Evolutionary conservation across 2,113 vertebrate species (phyloP).

Genomic region (Cepphus grylle): DNA sequence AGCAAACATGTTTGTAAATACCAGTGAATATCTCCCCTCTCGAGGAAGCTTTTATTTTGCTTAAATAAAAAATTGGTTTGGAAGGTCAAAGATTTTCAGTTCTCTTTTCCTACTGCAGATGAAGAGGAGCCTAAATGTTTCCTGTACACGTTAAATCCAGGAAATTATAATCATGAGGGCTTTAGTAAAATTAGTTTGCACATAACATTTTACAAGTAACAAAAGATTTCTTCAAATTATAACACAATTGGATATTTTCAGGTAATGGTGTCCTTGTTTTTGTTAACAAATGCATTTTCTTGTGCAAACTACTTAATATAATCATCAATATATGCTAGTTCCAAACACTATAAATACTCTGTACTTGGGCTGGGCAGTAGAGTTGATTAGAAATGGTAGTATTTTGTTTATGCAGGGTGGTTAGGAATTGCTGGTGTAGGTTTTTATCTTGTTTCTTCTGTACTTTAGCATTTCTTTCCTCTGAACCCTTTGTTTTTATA

Average conservation of each 20-base stretch:
- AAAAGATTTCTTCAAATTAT: background rate
- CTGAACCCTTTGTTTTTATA: background rate
- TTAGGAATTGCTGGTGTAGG: background rate
- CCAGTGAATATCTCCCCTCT: background rate
- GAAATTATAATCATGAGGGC: rapidly evolving
- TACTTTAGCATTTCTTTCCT: background rate
- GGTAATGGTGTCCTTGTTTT: background rate
- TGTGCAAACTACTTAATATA: background rate
- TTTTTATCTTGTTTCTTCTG: background rate
- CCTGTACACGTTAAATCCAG: background rate
- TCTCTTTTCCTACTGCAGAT: background rate
- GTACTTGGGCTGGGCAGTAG: background rate
- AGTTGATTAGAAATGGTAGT: background rate
- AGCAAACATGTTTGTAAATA: background rate
- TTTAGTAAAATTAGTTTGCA: background rate
- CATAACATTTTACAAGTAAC: background rate
- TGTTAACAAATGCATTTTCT: background rate
- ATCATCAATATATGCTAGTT: background rate
- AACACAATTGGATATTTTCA: background rate
- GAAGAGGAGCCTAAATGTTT: background rate
- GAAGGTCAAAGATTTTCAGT: background rate
- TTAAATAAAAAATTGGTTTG: background rate
- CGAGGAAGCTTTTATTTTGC: background rate
- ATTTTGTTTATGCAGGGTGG: background rate
- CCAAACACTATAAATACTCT: background rate